These are phyloP conservation scores for Drosophila kohkoa DNA, from an alignment of 1,140 invertebrate genomes.

Conservation along the genomic window DNA sequence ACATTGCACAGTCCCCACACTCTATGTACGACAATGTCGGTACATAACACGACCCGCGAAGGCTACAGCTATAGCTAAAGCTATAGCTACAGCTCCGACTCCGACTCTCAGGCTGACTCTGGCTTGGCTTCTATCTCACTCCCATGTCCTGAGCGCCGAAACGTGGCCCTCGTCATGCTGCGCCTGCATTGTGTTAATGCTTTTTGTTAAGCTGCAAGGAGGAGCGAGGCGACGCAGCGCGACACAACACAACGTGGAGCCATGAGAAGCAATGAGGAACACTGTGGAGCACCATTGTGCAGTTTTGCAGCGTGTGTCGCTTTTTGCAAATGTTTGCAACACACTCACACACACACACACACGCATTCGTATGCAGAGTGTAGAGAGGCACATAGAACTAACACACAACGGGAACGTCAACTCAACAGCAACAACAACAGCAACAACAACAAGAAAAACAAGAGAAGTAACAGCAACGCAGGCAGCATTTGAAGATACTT, in stretches of 20 bases:
- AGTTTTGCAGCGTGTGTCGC: constrained; percentile 81
- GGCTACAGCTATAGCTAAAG: constrained; percentile 24
- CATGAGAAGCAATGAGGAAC: constrained; percentile 21
- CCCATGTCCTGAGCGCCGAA: constrained; percentile 53
- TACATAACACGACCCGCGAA: constrained; percentile 75
- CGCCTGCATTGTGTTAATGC: constrained; percentile 82
- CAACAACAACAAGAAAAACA: background rate
- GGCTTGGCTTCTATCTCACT: constrained; percentile 22
- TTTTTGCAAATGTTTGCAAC: constrained; percentile 79
- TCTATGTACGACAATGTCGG: constrained; percentile 79
- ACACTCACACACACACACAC: constrained; percentile 56
- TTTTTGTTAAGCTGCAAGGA: constrained; percentile 80
- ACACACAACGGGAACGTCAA: constrained; percentile 50
- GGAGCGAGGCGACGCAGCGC: constrained; percentile 38
- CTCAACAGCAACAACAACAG: constrained; percentile 51
- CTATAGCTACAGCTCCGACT: constrained; percentile 30
- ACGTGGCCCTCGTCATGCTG: constrained; percentile 73
- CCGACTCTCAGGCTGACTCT: constrained; percentile 1
- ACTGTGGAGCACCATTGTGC: constrained; percentile 62
- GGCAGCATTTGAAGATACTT: constrained; percentile 69
- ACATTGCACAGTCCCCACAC: constrained; percentile 13
- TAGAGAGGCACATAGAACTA: constrained; percentile 31
- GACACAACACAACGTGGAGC: constrained; percentile 23
- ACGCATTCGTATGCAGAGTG: constrained; percentile 21
- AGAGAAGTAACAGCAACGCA: constrained; percentile 4